Conservation (phyloP, 2,797 vertebrate species). For the Spea hammondii region DNA sequence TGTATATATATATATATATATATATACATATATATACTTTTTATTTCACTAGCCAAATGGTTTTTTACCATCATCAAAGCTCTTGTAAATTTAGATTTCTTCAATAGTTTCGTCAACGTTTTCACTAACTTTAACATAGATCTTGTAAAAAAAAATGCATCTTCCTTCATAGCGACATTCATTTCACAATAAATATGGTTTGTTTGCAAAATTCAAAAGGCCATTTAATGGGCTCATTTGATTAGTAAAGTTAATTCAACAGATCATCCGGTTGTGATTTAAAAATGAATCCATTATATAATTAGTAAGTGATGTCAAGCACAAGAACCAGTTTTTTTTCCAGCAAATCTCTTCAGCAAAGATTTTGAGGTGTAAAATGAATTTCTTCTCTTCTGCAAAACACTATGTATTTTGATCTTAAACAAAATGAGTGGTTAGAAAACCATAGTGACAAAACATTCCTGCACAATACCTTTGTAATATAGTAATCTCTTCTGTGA, state of each 20-base stretch:
- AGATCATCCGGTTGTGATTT: background rate
- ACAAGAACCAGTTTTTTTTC: background rate
- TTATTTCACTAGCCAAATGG: too few relatives aligned
- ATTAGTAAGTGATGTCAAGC: background rate
- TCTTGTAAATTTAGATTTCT: too few relatives aligned
- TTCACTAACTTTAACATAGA: background rate
- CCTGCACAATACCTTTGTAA: background rate
- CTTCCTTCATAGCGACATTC: background rate
- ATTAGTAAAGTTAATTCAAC: background rate
- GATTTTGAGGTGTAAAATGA: constrained; percentile 1
- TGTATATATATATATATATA: too few relatives aligned
- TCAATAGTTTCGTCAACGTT: too few relatives aligned
- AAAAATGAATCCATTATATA: constrained; percentile 16
- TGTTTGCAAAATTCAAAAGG: background rate
- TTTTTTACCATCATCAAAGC: too few relatives aligned
- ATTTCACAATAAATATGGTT: background rate
- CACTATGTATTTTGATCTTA: background rate
- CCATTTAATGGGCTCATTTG: background rate
- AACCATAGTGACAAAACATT: background rate
- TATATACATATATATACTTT: too few relatives aligned
- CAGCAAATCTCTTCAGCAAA: background rate
- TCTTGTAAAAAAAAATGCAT: background rate
- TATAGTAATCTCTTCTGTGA: background rate
- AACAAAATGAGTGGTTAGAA: background rate
- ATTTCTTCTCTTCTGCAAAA: constrained; percentile 4